Evolutionary conservation across 2,888 invertebrate species (phyloP).

Genomic region (Orthosia incerta): DNA sequence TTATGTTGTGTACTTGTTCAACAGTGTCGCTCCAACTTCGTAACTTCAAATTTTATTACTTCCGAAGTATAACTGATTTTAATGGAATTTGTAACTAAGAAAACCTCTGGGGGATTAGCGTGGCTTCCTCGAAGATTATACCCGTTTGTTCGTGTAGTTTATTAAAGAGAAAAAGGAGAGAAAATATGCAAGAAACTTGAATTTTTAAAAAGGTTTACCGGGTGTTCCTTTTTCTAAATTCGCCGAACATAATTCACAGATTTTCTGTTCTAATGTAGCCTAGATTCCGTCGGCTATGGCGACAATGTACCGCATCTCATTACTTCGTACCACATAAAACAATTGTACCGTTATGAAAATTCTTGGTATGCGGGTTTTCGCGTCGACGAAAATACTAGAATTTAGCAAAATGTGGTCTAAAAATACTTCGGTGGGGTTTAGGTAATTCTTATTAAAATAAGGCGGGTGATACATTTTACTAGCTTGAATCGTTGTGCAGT

Average conservation of each 20-base stretch:
- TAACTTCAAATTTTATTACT: constrained; percentile 57
- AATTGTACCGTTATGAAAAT: constrained; percentile 42
- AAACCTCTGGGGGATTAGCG: constrained; percentile 47
- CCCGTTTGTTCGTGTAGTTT: constrained; percentile 23
- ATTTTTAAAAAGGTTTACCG: constrained; percentile 44
- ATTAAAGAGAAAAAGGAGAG: constrained; percentile 32
- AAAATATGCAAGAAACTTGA: constrained; percentile 41
- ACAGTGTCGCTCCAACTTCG: constrained; percentile 38
- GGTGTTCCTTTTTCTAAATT: constrained; percentile 29
- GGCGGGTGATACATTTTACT: constrained; percentile 22
- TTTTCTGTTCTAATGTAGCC: constrained; percentile 24
- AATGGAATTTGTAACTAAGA: constrained; percentile 58
- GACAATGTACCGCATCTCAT: constrained; percentile 35
- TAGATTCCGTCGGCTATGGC: constrained; percentile 25
- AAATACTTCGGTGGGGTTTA: constrained; percentile 18
- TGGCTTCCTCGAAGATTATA: constrained; percentile 47
- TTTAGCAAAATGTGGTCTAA: constrained; percentile 37
- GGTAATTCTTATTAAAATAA: constrained; percentile 30
- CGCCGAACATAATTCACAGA: constrained; percentile 35
- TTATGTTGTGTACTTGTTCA: constrained; percentile 49
- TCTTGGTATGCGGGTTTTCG: constrained; percentile 18
- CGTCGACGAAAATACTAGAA: constrained; percentile 26
- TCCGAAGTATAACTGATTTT: constrained; percentile 59
- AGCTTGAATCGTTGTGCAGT: constrained; percentile 23
- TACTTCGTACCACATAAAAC: constrained; percentile 39